These are phyloP conservation scores for Percopsis transmontana DNA, from an alignment of 2,113 vertebrate genomes.

Conservation along the genomic window DNA sequence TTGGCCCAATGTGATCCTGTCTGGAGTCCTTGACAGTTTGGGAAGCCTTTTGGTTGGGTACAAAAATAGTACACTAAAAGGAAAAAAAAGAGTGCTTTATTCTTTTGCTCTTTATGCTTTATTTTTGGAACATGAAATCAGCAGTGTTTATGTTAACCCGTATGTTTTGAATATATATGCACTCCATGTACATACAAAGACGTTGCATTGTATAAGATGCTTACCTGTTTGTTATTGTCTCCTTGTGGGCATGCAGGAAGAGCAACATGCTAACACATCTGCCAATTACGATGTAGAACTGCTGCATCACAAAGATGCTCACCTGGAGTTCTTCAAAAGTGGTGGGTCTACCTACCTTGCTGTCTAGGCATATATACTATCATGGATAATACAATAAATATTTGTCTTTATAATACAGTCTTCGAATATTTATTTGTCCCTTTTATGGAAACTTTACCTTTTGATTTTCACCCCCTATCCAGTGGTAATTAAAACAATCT, in stretches of 20 bases:
- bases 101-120: conserved; percentile 35
- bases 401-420: too few species aligned
- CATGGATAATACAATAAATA: background rate
- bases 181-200: background rate
- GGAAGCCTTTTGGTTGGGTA: background rate
- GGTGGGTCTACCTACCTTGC: conserved; percentile 75
- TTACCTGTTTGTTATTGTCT: conserved; percentile 46
- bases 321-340: conserved; percentile 94
- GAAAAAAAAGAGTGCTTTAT: background rate
- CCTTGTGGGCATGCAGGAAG: conserved; percentile 85
- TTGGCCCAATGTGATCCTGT: background rate
- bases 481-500: too few species aligned
- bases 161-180: background rate
- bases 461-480: too few species aligned
- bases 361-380: too few species aligned
- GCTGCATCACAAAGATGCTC: conserved; percentile 95
- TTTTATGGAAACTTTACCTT: too few species aligned
- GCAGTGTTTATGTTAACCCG: conserved; percentile 42
- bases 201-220: background rate
- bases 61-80: background rate
- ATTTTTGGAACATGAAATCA: conserved; percentile 70
- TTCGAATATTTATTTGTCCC: too few species aligned
- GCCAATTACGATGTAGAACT: conserved; percentile 98
- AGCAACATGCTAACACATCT: conserved; percentile 98
- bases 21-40: background rate